A percentile compares a stretch with the other conserved stretches of the same genome.
Evolutionary conservation across 2,797 vertebrate genomes (phyloP).

Genomic region (Leontopithecus rosalia): DNA sequence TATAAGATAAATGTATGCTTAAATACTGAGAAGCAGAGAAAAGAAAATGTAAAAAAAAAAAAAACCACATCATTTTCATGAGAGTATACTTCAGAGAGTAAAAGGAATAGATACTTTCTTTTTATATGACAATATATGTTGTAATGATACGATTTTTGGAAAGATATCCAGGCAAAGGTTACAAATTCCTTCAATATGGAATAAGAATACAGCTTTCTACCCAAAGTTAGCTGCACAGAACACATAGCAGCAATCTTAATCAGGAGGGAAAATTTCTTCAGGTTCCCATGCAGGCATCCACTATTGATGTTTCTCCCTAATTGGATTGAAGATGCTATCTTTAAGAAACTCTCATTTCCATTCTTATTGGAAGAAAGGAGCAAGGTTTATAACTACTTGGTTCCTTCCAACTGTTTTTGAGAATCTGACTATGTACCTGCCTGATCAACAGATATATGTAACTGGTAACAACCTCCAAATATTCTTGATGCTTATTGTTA

Average conservation of each 20-base stretch:
- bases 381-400: background rate
- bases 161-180: background rate
- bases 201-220: constrained; percentile 10
- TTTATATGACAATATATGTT: background rate
- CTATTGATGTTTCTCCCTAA: background rate
- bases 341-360: background rate
- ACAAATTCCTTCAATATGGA: background rate
- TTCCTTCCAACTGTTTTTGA: background rate
- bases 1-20: constrained; percentile 38
- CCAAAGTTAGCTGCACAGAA: background rate
- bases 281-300: background rate
- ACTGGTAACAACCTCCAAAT: background rate
- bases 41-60: constrained; percentile 23
- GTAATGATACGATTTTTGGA: constrained; percentile 1
- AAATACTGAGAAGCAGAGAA: constrained; percentile 40
- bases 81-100: background rate
- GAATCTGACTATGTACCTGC: background rate
- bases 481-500: background rate
- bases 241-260: constrained; percentile 14
- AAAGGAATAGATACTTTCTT: background rate
- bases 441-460: background rate
- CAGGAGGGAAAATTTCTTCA: background rate
- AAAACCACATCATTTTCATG: constrained; percentile 25
- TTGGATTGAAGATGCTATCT: background rate
- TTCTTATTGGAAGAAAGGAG: background rate